phyloP scores from a whole-genome alignment of 2,113 vertebrate species.

The Brienomyrus longianalis region DNA sequence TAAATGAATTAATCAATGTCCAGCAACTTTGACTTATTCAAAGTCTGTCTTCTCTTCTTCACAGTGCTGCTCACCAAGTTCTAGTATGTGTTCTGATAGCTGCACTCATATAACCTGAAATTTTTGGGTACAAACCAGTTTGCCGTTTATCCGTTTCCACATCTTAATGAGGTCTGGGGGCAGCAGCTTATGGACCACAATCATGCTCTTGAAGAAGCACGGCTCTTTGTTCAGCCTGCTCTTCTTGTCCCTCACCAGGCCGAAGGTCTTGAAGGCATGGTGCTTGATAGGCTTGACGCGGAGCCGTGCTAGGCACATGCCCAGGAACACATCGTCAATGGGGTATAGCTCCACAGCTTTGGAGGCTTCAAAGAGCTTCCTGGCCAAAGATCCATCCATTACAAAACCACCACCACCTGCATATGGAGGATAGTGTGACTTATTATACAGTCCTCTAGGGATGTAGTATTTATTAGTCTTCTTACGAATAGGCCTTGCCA shows the following conservation, averaged over 20 bases:
- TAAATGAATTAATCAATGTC: not conserved
- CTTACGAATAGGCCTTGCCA: slow-evolving; percentile 78
- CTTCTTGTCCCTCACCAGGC: slow-evolving; percentile 79
- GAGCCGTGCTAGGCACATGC: slow-evolving; percentile 88
- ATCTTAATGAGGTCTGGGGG: slow-evolving; percentile 76
- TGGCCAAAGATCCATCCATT: slow-evolving; percentile 75
- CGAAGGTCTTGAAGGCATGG: slow-evolving; percentile 90
- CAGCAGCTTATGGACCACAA: slow-evolving; percentile 93
- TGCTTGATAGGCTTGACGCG: slow-evolving; percentile 74
- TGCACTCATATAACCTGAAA: slow-evolving; percentile 66
- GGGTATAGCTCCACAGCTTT: slow-evolving; percentile 81
- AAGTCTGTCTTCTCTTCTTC: not conserved
- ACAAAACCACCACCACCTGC: slow-evolving; percentile 89
- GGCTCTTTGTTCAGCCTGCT: slow-evolving; percentile 92
- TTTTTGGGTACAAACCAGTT: slow-evolving; percentile 79
- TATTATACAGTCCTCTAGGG: slow-evolving; percentile 71
- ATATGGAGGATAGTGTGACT: slow-evolving; percentile 81
- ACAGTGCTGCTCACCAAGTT: not conserved
- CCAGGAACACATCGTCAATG: slow-evolving; percentile 90
- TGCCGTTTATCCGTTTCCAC: slow-evolving; percentile 85
- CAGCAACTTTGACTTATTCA: not conserved
- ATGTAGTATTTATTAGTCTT: slow-evolving; percentile 95
- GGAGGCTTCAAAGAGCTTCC: slow-evolving; percentile 64
- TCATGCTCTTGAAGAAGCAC: slow-evolving; percentile 84
- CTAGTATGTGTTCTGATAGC: not conserved